Base-by-base conservation (phyloP, 2,797 vertebrate genomes). In the Myripristis jacobus region DNA sequence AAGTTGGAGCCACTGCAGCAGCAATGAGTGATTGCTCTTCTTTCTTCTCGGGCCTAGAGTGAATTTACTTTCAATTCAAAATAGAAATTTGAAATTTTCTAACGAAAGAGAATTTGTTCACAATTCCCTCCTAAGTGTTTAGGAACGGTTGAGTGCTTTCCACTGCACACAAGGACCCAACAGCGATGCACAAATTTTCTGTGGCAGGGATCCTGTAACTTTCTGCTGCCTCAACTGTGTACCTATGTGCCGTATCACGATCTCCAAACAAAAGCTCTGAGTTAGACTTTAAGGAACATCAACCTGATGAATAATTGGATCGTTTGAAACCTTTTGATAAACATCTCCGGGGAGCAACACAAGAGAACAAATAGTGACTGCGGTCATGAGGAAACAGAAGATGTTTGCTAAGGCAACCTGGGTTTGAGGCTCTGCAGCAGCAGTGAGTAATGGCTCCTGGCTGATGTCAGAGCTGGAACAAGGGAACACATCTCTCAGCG, bases 311-410 rank as follows among this genome's bases (percentile, higher is more conserved):
- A n/a, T n/a, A 18, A 18, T 4, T 3, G 15, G 4, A 3, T 15
- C 13, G 18, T 4, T 52, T 27, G 5, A 22, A 52, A 25, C 12
- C 67, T 57, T 73, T 70, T 58, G 41, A 59, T 72, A 62, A 53
- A 44, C 25, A 18, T 10, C 8, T 13, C 44, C 24, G 21, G 64
- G 38, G 24, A 48, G 36, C 60, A 46, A 76, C 43, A 60, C n/a
- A 38, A 22, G 52, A 60, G 34, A 58, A 64, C 67, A 72, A 83
- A 71, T 13, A 60, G n/a, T 53, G 59, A 83, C 47, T 46, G 43
- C n/a, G 55, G 52, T 72, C 21, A 21, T 27, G 55, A 41, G 41
- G 56, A 47, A 61, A 71, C 24, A 57, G 52, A 58, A 19, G 6
- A 18, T 59, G 29, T 63, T 68, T 63, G 61, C 66, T 47, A 24